Evolutionary conservation across 2,113 vertebrate genomes (phyloP).

Genomic region (Cyanoramphus novaezelandiae): DNA sequence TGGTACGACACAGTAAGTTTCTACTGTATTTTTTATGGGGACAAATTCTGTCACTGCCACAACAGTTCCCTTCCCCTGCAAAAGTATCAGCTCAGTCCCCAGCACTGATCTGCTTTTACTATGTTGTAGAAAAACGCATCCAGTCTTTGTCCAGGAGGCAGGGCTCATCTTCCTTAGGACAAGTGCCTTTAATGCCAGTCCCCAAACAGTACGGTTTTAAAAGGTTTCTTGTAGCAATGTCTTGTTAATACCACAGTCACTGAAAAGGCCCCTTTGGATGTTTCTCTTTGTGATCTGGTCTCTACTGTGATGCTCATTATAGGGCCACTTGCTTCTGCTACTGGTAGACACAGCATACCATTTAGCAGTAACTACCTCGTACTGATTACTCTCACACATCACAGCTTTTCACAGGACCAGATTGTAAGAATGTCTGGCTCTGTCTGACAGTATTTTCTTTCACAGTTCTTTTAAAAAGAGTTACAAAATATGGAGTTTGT

Average conservation of each 20-base stretch:
- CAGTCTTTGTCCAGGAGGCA: not conserved
- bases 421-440: not conserved
- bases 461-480: not conserved
- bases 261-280: conserved; percentile 24
- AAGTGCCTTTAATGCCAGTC: not conserved
- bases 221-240: conserved; percentile 60
- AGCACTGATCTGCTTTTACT: not conserved
- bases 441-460: not conserved
- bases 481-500: not conserved
- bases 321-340: conserved; percentile 38
- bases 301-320: conserved; percentile 68
- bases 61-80: not conserved
- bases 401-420: not conserved
- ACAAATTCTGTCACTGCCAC: not conserved
- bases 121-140: not conserved
- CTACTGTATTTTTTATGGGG: not conserved
- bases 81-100: not conserved
- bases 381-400: conserved; percentile 3
- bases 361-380: conserved; percentile 33
- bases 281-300: conserved; percentile 67
- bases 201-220: conserved; percentile 33
- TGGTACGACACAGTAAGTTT: not conserved
- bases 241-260: conserved; percentile 55
- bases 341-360: not conserved
- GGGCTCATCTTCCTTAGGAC: not conserved